phyloP scores from a whole-genome alignment of 2,113 vertebrate species.

The Ammodytes dubius region DNA sequence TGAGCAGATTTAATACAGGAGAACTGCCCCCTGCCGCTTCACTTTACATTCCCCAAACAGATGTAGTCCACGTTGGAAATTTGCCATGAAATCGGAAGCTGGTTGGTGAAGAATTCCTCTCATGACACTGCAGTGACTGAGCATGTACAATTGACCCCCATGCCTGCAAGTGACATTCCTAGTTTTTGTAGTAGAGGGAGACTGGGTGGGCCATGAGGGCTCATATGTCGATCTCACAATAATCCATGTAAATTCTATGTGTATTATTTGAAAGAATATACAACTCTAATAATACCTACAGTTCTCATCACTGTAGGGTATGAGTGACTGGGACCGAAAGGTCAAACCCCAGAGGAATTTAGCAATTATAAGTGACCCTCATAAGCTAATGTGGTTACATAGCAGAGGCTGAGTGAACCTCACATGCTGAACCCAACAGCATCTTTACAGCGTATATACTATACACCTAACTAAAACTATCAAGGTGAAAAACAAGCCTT shows the following conservation, averaged over 20 bases:
- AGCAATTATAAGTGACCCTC: constrained; percentile 13
- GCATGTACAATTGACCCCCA: constrained; percentile 62
- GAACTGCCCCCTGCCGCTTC: constrained; percentile 75
- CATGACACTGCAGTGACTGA: constrained; percentile 66
- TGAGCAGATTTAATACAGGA: constrained; percentile 82
- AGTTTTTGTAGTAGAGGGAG: constrained; percentile 52
- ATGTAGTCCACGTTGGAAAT: constrained; percentile 78
- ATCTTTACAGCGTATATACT: not conserved
- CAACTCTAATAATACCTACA: constrained; percentile 7
- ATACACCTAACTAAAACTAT: not conserved
- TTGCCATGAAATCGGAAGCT: constrained; percentile 83
- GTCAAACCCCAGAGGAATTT: constrained; percentile 18
- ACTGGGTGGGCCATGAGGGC: constrained; percentile 57
- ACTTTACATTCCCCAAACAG: constrained; percentile 81
- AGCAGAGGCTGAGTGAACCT: not conserved
- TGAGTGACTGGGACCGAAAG: constrained; percentile 8
- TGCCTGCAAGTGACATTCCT: constrained; percentile 60
- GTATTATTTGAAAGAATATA: constrained; percentile 41
- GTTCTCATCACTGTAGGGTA: not conserved
- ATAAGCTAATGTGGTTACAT: not conserved
- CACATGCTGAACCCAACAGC: not conserved
- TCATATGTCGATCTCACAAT: constrained; percentile 40
- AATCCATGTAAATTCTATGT: constrained; percentile 36
- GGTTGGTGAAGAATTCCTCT: constrained; percentile 76
- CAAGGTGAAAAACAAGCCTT: too few relatives aligned